Base-by-base conservation (phyloP, 2,888 invertebrate species). In the Eupithecia insigniata region DNA sequence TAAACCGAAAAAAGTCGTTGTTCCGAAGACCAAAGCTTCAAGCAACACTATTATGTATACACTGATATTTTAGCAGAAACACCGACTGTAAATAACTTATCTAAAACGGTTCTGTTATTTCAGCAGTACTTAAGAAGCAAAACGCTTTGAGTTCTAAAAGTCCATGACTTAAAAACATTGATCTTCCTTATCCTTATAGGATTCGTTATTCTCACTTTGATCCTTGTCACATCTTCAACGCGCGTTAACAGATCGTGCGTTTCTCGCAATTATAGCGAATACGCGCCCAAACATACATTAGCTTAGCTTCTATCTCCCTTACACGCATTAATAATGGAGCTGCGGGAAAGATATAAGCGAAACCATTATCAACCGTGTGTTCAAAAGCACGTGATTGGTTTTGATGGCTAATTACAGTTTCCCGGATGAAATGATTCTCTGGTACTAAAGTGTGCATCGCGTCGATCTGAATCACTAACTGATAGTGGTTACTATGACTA, bases 251-350 rank as follows among this genome's bases (percentile, higher is more conserved):
- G 6, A n/a, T 34, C 34, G n/a, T 18, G 8, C 16, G 30, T 18
- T 55, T 26, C 55, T 26, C 55, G 1, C 1, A 5, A 12, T 14
- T 26, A 26, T 55, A 55, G 61, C 32, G 61, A 62, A 62, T 62
- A 62, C 61, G 61, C 12, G 32, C 61, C 34, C 18, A 1, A 70
- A 76, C 74, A 64, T 60, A 75, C 74, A 76, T 75, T 75, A 76
- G 72, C 73, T 75, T 75, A 76, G 72, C 73, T 69, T 36, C 66
- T 72, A 46, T 72, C 78, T 65, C 67, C 7, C 72, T 76, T 72
- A 28, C 72, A 73, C 78, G 32, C 30, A 32, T 36, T 26, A 18
- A 18, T 39, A 58, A 43, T 18, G 22, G 39, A 36, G 10, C 39
- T 62, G 51, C 22, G 69, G 26, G 69, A 73, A 67, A 67, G 69